Evolutionary conservation across 2,888 invertebrate genomes (phyloP).

Genomic region (Ochropacha duplaris): DNA sequence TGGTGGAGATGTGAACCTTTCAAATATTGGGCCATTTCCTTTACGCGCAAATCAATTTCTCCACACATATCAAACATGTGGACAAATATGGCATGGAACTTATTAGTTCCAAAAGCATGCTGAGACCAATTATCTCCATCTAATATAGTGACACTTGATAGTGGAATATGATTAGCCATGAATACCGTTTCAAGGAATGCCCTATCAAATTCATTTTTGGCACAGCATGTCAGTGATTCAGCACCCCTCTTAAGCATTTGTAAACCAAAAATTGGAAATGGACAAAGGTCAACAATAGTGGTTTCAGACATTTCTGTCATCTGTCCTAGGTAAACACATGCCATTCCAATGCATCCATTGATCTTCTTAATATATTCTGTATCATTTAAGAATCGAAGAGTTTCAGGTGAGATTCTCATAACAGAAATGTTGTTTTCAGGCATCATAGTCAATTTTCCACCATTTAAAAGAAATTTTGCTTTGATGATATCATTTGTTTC

Average conservation of each 20-base stretch:
- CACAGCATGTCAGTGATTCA: conserved; percentile 69
- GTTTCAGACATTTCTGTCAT: conserved; percentile 55
- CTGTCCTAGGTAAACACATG: conserved; percentile 63
- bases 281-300: conserved; percentile 81
- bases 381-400: conserved; percentile 78
- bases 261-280: conserved; percentile 85
- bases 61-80: conserved; percentile 83
- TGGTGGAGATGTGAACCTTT: conserved; percentile 58
- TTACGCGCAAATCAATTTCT: conserved; percentile 71
- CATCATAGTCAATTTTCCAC: conserved; percentile 63
- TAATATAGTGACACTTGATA: conserved; percentile 61
- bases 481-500: conserved; percentile 49
- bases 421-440: conserved; percentile 39
- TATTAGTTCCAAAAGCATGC: conserved; percentile 45
- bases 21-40: conserved; percentile 47
- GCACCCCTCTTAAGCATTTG: conserved; percentile 78
- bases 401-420: conserved; percentile 52
- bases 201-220: conserved; percentile 58
- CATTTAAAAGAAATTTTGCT: conserved; percentile 58
- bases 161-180: conserved; percentile 61
- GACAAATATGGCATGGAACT: conserved; percentile 80
- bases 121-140: conserved; percentile 54
- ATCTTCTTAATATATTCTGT: conserved; percentile 66
- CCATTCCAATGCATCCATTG: conserved; percentile 55
- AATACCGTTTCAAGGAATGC: conserved; percentile 70